Percentiles rank a stretch among this genome's conserved stretches.
These are phyloP conservation scores for Drosophila pseudotalamancana DNA, from an alignment of 2,888 invertebrate genomes.

Conservation along the genomic window DNA sequence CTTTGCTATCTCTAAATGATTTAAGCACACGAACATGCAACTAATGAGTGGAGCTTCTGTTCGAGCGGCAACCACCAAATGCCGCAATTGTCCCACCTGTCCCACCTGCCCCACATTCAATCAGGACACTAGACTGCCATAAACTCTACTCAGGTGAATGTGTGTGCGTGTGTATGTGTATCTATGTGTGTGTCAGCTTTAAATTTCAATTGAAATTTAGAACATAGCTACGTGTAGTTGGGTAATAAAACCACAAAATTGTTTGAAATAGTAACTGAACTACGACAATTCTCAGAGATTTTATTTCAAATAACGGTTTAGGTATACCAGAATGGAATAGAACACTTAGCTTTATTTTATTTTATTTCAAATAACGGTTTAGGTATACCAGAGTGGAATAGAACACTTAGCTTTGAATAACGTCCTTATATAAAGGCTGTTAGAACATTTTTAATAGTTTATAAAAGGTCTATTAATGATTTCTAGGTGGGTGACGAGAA, in stretches of 20 bases:
- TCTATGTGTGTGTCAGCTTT: conserved; percentile 22
- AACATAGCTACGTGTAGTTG: conserved; percentile 51
- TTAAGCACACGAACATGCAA: conserved; percentile 72
- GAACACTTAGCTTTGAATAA: too few species aligned
- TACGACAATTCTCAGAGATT: background rate
- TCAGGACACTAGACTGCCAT: conserved; percentile 10
- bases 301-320: background rate
- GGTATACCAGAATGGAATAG: background rate
- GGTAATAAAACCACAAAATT: conserved; percentile 4
- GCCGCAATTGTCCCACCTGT: background rate
- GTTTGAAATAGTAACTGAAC: background rate
- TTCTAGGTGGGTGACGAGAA: too few species aligned
- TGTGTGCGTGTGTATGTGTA: too few species aligned
- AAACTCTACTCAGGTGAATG: conserved; percentile 23
- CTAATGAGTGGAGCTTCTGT: conserved; percentile 59
- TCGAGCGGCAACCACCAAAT: background rate
- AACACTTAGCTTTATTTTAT: background rate
- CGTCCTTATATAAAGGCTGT: too few species aligned
- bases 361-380: background rate
- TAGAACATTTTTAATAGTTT: too few species aligned
- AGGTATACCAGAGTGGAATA: too few species aligned
- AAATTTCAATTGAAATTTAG: conserved; percentile 69
- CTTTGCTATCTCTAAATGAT: conserved; percentile 62
- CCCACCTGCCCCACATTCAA: background rate
- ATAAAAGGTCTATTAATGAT: too few species aligned